Percentiles rank a stretch among this genome's conserved stretches.
Evolutionary conservation across 2,113 vertebrate species (phyloP).

Genomic region (Vulpes vulpes): DNA sequence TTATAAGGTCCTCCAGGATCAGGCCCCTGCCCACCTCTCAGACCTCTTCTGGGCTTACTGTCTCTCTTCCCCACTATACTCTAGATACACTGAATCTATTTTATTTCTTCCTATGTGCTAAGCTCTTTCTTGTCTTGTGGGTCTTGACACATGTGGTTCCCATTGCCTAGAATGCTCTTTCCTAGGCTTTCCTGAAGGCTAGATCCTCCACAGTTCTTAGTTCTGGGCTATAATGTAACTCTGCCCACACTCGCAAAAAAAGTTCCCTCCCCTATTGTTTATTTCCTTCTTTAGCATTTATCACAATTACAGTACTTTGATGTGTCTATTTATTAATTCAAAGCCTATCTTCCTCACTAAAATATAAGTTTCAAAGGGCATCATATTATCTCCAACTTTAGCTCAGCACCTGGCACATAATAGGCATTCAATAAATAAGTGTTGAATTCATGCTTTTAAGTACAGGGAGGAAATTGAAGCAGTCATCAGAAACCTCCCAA

Average conservation of each 20-base stretch:
- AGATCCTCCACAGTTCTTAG: conserved; percentile 48
- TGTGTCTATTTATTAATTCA: background rate
- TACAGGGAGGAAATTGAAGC: background rate
- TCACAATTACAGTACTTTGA: conserved; percentile 27
- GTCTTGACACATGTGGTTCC: conserved; percentile 10
- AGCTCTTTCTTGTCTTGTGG: conserved; percentile 49
- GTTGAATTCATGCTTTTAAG: conserved; percentile 2
- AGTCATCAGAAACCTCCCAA: no score
- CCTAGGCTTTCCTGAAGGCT: conserved; percentile 42
- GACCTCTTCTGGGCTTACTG: background rate
- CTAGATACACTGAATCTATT: background rate
- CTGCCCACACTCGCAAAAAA: conserved; percentile 35
- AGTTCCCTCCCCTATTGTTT: background rate
- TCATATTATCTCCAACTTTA: background rate
- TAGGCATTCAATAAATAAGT: background rate
- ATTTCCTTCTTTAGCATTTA: conserved; percentile 48
- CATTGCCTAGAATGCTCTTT: conserved; percentile 63
- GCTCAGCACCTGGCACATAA: background rate
- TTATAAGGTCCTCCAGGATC: background rate
- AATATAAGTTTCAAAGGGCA: conserved; percentile 43
- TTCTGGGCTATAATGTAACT: conserved; percentile 67
- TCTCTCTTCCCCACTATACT: background rate
- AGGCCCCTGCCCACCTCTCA: background rate
- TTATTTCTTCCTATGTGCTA: background rate
- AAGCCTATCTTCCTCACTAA: background rate